Evolutionary conservation across 2,797 vertebrate species (phyloP).

Genomic region (Pipistrellus kuhlii): DNA sequence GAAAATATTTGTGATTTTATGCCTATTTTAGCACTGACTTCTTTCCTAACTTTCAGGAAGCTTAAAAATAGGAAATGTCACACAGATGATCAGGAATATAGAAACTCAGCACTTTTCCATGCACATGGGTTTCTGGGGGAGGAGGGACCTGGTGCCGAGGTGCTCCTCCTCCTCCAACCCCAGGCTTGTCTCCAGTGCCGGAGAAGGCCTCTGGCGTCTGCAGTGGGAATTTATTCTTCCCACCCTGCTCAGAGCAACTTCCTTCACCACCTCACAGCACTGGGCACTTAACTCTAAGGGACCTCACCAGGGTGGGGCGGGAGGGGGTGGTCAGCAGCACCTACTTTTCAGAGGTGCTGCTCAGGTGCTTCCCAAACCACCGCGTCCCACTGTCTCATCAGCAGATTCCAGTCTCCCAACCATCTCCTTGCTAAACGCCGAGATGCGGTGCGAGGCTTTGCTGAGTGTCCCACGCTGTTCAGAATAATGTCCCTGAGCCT

Average conservation of each 20-base stretch:
- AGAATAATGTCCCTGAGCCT: background rate
- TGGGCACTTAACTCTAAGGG: background rate
- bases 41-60: background rate
- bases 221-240: fast-evolving
- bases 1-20: no score
- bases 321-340: fast-evolving
- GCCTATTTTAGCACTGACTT: background rate
- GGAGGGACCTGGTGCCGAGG: background rate
- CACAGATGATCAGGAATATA: fast-evolving
- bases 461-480: background rate
- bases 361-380: background rate
- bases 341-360: background rate
- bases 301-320: background rate
- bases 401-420: background rate
- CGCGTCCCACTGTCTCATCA: fast-evolving
- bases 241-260: fast-evolving
- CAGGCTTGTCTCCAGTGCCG: fast-evolving
- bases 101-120: no score
- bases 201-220: fast-evolving
- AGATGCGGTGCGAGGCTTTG: fast-evolving
- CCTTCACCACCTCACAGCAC: fast-evolving
- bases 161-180: fast-evolving
- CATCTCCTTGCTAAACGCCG: background rate
- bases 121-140: fast-evolving
- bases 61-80: background rate